Percentiles rank a stretch among this genome's conserved stretches.
Conservation (phyloP, 2,113 vertebrate genomes). For the Bos indicus region DNA sequence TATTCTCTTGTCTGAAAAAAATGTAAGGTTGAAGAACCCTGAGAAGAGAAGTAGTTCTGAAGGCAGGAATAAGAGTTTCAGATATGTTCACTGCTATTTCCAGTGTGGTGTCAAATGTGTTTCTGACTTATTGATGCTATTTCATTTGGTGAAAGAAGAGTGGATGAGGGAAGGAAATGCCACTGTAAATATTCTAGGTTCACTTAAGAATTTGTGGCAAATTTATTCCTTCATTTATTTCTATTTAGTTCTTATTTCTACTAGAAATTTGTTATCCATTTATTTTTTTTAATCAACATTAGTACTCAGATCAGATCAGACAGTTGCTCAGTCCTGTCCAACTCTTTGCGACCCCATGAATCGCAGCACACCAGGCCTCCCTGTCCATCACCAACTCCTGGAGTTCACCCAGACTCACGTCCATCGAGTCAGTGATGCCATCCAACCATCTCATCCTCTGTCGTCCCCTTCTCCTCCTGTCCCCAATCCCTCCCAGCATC, state of each 20-base stretch:
- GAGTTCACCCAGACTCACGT: no score
- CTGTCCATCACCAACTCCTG: no score
- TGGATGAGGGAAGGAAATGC: background rate
- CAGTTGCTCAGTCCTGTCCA: no score
- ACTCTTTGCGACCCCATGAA: no score
- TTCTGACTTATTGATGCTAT: background rate
- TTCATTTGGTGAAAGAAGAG: background rate
- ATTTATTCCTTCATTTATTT: background rate
- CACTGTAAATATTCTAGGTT: background rate
- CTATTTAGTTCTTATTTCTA: background rate
- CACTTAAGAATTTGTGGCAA: background rate
- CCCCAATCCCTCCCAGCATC: no score
- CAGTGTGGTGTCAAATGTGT: background rate
- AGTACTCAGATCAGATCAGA: background rate
- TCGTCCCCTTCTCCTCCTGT: no score
- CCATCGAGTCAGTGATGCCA: no score
- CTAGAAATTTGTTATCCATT: background rate
- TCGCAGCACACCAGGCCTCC: no score
- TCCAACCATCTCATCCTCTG: no score
- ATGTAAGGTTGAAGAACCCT: background rate
- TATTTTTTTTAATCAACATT: background rate
- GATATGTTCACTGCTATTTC: background rate
- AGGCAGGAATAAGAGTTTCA: background rate
- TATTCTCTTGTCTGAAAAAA: background rate
- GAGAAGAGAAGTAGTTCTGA: background rate